Evolutionary conservation across 2,888 invertebrate genomes (phyloP).

Genomic region (Junonia oenone): DNA sequence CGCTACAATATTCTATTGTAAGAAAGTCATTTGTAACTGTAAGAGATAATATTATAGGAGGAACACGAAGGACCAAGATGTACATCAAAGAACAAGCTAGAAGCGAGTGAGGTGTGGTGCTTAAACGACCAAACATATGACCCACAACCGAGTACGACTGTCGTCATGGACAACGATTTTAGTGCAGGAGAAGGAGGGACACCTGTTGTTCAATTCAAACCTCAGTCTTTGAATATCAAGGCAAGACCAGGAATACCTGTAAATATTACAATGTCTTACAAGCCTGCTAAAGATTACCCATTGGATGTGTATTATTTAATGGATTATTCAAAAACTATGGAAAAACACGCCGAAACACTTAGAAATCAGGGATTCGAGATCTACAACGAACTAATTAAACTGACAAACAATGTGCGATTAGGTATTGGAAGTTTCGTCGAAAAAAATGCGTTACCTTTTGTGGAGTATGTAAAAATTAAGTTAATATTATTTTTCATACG

Average conservation of each 20-base stretch:
- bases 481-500: not conserved
- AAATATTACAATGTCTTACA: conserved; percentile 67
- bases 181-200: conserved; percentile 19
- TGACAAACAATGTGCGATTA: conserved; percentile 82
- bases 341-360: conserved; percentile 72
- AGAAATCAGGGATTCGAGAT: conserved; percentile 69
- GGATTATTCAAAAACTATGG: conserved; percentile 89
- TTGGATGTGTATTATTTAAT: conserved; percentile 91
- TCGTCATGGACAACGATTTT: conserved; percentile 27
- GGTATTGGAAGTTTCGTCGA: conserved; percentile 86
- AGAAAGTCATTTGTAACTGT: not conserved
- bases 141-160: conserved; percentile 21
- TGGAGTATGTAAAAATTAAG: conserved; percentile 48
- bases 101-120: conserved; percentile 41
- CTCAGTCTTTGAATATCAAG: conserved; percentile 72
- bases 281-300: conserved; percentile 86
- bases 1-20: too few species aligned
- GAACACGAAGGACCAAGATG: conserved; percentile 36
- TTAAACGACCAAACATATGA: conserved; percentile 27
- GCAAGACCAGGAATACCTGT: conserved; percentile 66
- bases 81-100: conserved; percentile 28
- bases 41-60: conserved; percentile 33
- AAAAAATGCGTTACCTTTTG: conserved; percentile 83
- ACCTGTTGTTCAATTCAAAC: conserved; percentile 68
- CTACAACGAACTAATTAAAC: conserved; percentile 64